Evolutionary conservation across 2,113 vertebrate species (phyloP).

Genomic region (Athene cunicularia): DNA sequence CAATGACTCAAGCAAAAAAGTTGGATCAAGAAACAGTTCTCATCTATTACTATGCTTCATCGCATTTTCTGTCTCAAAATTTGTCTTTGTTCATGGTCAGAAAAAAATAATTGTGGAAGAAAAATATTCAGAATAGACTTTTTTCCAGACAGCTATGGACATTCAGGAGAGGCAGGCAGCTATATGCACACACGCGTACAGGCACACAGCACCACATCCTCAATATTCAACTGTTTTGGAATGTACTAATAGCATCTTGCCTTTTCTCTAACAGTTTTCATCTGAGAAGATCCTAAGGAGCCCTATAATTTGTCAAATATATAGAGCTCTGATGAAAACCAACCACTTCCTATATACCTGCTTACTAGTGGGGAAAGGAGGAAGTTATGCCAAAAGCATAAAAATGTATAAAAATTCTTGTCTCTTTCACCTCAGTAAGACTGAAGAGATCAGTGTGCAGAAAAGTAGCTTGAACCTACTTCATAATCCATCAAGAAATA

Average conservation of each 20-base stretch:
- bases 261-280: not conserved
- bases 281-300: not conserved
- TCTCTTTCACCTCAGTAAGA: not conserved
- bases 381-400: not conserved
- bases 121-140: not conserved
- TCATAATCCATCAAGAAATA: not conserved
- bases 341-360: not conserved
- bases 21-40: not conserved
- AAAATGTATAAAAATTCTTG: not conserved
- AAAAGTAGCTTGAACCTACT: not conserved
- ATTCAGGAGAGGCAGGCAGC: not conserved
- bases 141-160: not conserved
- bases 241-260: not conserved
- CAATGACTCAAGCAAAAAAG: not conserved
- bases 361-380: not conserved
- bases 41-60: not conserved
- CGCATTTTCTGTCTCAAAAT: not conserved
- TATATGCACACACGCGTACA: not conserved
- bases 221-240: not conserved
- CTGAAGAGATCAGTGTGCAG: not conserved
- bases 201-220: not conserved
- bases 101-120: not conserved
- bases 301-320: not conserved
- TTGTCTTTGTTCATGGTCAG: not conserved
- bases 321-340: not conserved